These are phyloP conservation scores for Drosophila longiperda DNA, from an alignment of 2,888 invertebrate species.

Conservation along the genomic window DNA sequence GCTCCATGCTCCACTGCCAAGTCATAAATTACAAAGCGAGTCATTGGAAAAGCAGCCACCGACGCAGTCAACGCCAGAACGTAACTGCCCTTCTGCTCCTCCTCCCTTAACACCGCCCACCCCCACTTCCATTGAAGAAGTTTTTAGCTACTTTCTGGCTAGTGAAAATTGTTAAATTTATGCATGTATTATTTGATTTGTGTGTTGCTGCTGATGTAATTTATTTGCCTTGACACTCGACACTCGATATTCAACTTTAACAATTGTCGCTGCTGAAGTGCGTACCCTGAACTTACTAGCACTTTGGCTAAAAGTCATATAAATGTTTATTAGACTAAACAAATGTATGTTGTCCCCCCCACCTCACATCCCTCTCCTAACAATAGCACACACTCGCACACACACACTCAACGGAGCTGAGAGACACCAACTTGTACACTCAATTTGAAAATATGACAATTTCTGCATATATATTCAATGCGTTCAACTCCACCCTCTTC, in stretches of 20 bases:
- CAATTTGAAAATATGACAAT: slow-evolving; percentile 80
- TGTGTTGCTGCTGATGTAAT: slow-evolving; percentile 69
- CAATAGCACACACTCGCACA: slow-evolving; percentile 8
- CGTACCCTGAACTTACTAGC: slow-evolving; percentile 11
- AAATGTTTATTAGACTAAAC: slow-evolving; percentile 77
- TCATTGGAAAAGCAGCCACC: slow-evolving; percentile 71
- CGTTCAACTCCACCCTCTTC: slow-evolving; percentile 61
- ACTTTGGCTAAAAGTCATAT: slow-evolving; percentile 70
- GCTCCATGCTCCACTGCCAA: slow-evolving; percentile 60
- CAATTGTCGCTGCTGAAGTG: slow-evolving; percentile 29
- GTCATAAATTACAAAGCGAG: slow-evolving; percentile 83
- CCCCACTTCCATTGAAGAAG: slow-evolving; percentile 18
- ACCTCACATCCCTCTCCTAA: neutral
- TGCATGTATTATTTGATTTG: slow-evolving; percentile 76
- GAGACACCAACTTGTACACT: slow-evolving; percentile 60
- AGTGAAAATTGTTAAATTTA: slow-evolving; percentile 78
- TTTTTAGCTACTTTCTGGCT: slow-evolving; percentile 67
- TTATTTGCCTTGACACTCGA: slow-evolving; percentile 53
- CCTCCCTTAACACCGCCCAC: neutral
- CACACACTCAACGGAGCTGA: slow-evolving; percentile 9
- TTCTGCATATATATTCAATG: slow-evolving; percentile 74
- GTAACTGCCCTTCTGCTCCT: neutral
- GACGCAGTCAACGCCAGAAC: slow-evolving; percentile 42
- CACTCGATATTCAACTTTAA: slow-evolving; percentile 38
- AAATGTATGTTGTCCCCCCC: slow-evolving; percentile 49